Evolutionary conservation across 2,113 vertebrate species (phyloP).

Genomic region (Hemicordylus capensis): DNA sequence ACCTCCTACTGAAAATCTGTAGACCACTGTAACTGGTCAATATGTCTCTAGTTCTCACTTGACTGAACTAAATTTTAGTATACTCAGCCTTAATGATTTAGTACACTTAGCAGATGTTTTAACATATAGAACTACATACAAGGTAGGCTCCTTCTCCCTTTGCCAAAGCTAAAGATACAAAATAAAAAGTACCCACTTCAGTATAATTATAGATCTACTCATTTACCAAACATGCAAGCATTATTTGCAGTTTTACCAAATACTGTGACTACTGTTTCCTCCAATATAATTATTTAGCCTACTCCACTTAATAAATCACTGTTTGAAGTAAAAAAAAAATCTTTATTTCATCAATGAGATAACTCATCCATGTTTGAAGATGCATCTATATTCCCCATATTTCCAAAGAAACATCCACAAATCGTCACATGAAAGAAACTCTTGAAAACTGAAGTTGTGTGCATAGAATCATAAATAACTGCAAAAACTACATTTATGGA

Average conservation of each 20-base stretch:
- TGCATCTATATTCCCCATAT: background rate
- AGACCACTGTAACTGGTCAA: background rate
- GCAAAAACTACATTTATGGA: fast-evolving
- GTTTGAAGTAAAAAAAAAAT: background rate
- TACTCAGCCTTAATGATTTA: background rate
- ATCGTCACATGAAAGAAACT: background rate
- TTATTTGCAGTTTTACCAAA: background rate
- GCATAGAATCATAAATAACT: fast-evolving
- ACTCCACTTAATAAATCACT: background rate
- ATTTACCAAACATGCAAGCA: background rate
- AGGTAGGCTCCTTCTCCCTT: background rate
- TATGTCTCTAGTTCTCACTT: background rate
- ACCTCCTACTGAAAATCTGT: background rate
- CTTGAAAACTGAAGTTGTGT: fast-evolving
- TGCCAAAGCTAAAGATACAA: background rate
- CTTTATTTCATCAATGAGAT: background rate
- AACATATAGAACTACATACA: background rate
- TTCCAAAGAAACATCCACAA: background rate
- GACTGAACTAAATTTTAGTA: background rate
- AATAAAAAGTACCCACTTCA: background rate
- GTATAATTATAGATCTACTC: background rate
- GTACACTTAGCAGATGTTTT: background rate
- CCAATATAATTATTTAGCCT: background rate
- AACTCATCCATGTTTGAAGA: background rate
- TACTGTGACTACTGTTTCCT: background rate